phyloP scores from a whole-genome alignment of 2,113 vertebrate species.

The Elanoides forficatus region DNA sequence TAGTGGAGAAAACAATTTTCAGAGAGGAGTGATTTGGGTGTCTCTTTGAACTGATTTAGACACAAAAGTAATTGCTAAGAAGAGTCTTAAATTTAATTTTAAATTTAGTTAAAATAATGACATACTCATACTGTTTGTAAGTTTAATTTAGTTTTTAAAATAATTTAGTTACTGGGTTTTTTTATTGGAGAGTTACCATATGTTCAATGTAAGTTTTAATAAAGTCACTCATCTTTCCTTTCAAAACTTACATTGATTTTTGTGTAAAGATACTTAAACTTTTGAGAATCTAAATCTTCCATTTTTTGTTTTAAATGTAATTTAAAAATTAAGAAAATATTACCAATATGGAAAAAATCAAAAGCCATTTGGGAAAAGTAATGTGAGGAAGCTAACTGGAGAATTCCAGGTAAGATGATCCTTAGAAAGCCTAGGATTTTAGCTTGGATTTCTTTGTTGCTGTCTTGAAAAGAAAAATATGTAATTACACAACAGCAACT shows the following conservation, averaged over 20 bases:
- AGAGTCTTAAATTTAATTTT: background rate
- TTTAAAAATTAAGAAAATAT: background rate
- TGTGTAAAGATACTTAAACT: background rate
- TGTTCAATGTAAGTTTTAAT: background rate
- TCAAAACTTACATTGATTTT: background rate
- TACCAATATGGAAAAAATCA: background rate
- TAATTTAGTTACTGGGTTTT: background rate
- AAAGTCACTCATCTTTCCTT: background rate
- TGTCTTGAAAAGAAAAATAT: background rate
- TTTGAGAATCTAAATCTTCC: background rate
- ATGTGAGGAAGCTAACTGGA: background rate
- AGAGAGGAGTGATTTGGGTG: background rate
- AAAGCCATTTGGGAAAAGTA: background rate
- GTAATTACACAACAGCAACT: background rate
- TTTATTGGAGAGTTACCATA: background rate
- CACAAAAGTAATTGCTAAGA: background rate
- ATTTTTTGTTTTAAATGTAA: fast-evolving
- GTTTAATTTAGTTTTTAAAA: background rate
- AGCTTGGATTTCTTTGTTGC: background rate
- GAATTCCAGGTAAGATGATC: background rate
- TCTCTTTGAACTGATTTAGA: background rate
- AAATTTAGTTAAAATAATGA: background rate
- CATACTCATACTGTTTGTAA: background rate
- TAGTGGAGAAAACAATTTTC: background rate
- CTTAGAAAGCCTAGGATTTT: background rate